Conservation (phyloP, 2,888 invertebrate genomes). For the Drosophila setosimentum region DNA sequence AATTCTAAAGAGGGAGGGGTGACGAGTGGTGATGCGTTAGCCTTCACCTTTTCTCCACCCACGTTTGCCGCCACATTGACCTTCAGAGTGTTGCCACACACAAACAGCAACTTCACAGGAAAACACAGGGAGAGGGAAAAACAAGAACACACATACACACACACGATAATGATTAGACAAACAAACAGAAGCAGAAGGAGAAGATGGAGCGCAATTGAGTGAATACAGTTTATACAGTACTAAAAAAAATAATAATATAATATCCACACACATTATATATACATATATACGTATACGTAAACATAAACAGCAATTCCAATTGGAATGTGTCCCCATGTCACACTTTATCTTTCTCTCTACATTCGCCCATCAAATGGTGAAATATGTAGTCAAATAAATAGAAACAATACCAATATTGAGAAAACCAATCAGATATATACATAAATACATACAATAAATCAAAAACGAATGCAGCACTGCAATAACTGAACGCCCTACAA, state of each 20-base stretch:
- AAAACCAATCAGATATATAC: constrained; percentile 6
- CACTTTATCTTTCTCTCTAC: background rate
- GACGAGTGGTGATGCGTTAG: background rate
- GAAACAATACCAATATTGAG: constrained; percentile 18
- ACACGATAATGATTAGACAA: constrained; percentile 63
- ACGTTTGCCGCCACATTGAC: constrained; percentile 8
- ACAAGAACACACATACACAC: constrained; percentile 8
- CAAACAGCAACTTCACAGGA: background rate
- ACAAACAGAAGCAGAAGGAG: constrained; percentile 53
- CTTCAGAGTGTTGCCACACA: constrained; percentile 7
- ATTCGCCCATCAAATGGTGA: background rate
- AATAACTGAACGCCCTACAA: background rate
- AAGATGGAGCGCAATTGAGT: constrained; percentile 2
- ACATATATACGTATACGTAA: constrained; percentile 8
- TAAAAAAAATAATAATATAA: constrained; percentile 36
- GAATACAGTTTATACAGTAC: constrained; percentile 43
- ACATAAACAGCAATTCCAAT: constrained; percentile 33
- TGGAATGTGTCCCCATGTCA: constrained; percentile 10
- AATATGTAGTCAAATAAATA: constrained; percentile 13
- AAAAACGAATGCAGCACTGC: constrained; percentile 17
- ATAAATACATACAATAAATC: constrained; percentile 2
- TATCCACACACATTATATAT: constrained; percentile 11
- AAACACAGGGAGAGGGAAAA: background rate
- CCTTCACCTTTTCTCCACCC: background rate
- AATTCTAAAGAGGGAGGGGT: background rate